These are phyloP conservation scores for Sus scrofa DNA, from an alignment of 2,113 vertebrate genomes.

Conservation along the genomic window T2T-Sscrofa CM000824.6:130971001-130971500, in stretches of 20 bases:
- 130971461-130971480: background rate
- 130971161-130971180: background rate
- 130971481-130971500: background rate
- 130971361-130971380: background rate
- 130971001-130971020: background rate
- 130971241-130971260: fast-evolving
- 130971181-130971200: background rate
- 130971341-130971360: background rate
- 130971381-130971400: background rate
- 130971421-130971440: background rate
- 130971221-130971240: too few relatives aligned
- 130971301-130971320: background rate
- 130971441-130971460: background rate
- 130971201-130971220: background rate
- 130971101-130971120: background rate
- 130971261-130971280: too few relatives aligned
- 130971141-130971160: background rate
- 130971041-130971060: background rate
- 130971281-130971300: background rate
- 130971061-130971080: background rate
- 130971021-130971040: background rate
- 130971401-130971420: constrained; percentile 9
- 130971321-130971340: background rate
- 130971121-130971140: background rate
- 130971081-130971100: background rate